Evolutionary conservation across 2,888 invertebrate genomes (phyloP), one percentile per base, ranked within the genome.

Genomic region (Mechanitis mazaeus): DNA sequence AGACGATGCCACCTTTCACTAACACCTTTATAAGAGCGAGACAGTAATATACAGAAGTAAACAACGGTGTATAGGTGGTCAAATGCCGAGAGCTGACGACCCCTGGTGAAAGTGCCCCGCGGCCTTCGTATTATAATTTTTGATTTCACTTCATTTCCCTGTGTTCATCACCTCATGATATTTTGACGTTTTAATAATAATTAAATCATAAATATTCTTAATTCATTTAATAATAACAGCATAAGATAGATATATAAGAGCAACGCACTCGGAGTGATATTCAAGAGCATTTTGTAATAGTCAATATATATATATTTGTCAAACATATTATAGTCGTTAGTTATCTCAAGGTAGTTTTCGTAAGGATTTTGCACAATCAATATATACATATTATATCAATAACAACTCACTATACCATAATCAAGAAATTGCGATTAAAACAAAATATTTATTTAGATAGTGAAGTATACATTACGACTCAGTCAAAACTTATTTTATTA

Each of bases 91-190:
- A 83, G 80, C 81, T 78, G 79, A 75, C 81, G 85, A 80, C 80
- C 82, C 81, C 76, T 75, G 86, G 88, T 84, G 88, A 88, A 88
- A 88, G 88, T 87, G 84, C 79, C 79, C 75, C 71, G 75, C 78
- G 81, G 60, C 61, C 61, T 64, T 53, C 58, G 56, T 47, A 59
- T 64, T 54, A 64, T 65, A 64, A 66, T 68, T 71, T 74, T 72
- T 75, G 72, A 73, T 73, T 71, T 65, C 67, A 70, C 67, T 71
- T 72, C 70, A 62, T 69, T 72, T 69, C 60, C 68, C 66, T 67
- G 59, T 64, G 61, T 55, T 56, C 33, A 55, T 60, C 55, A 56
- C 33, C 45, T 59, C 33, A 9, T 9, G 3, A 9, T 42, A 45
- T 60, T 60, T 59, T 67, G 63, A 57, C 54, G 38, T 38, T 42